These are phyloP conservation scores for Druon quercuslanigerum DNA, from an alignment of 1,140 invertebrate genomes.

Conservation along the genomic window DNA sequence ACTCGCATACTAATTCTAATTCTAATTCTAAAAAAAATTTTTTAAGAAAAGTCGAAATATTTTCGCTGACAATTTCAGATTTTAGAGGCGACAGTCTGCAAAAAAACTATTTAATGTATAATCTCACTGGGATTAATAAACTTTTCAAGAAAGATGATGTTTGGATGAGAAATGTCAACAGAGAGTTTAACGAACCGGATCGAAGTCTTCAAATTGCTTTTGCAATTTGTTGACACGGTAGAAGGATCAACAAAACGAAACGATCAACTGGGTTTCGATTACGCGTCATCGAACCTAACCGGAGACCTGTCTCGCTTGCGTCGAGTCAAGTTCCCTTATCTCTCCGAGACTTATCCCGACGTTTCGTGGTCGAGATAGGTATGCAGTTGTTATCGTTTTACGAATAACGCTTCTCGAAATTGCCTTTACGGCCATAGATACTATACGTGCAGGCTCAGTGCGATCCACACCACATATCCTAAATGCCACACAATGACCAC, in stretches of 20 bases:
- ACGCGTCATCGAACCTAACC: constrained; percentile 20
- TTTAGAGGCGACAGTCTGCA: too few relatives aligned
- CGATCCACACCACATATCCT: not conserved
- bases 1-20: too few relatives aligned
- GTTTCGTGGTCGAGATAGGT: constrained; percentile 47
- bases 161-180: constrained; percentile 29
- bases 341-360: constrained; percentile 10
- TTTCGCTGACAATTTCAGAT: too few relatives aligned
- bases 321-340: constrained; percentile 3
- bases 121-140: not conserved
- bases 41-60: too few relatives aligned
- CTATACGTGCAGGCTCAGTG: not conserved
- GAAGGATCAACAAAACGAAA: constrained; percentile 13
- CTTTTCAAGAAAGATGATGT: not conserved
- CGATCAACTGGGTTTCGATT: not conserved
- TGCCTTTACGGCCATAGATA: constrained; percentile 41
- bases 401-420: constrained; percentile 60
- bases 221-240: constrained; percentile 7
- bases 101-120: too few relatives aligned
- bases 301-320: not conserved
- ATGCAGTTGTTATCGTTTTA: constrained; percentile 53
- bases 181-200: constrained; percentile 3
- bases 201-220: constrained; percentile 22
- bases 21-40: too few relatives aligned
- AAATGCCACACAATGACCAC: not conserved